Evolutionary conservation across 1,140 invertebrate genomes (phyloP).

Genomic region (Wasmannia auropunctata): DNA sequence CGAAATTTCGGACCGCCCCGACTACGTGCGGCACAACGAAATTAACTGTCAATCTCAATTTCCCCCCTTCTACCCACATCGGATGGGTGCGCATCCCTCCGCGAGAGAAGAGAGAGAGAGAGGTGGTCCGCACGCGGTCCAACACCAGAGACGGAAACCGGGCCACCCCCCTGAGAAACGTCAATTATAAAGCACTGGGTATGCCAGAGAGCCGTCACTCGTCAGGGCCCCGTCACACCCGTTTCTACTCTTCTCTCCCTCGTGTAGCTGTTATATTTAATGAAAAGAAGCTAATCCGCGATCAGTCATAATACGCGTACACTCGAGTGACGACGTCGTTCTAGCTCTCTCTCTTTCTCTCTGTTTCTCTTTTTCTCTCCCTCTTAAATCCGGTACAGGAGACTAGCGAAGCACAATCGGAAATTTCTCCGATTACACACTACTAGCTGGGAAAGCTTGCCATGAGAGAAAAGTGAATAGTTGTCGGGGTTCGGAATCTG

Average conservation of each 20-base stretch:
- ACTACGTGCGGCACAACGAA: slow-evolving; percentile 76
- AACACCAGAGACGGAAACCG: slow-evolving; percentile 34
- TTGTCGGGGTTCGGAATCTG: not conserved
- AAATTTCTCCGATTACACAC: not conserved
- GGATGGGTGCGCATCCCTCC: slow-evolving; percentile 38
- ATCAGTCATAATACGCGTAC: slow-evolving; percentile 75
- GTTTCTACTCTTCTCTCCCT: slow-evolving; percentile 41
- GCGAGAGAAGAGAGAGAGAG: slow-evolving; percentile 6
- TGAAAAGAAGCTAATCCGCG: slow-evolving; percentile 74
- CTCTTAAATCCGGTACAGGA: not conserved
- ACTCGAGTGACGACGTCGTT: slow-evolving; percentile 13
- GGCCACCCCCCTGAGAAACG: slow-evolving; percentile 59
- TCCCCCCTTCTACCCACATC: slow-evolving; percentile 19
- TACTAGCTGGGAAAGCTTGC: not conserved
- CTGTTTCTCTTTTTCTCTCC: not conserved
- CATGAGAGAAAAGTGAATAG: not conserved
- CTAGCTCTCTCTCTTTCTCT: slow-evolving; percentile 6
- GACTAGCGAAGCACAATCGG: not conserved
- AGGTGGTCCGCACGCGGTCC: not conserved
- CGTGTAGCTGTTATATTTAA: slow-evolving; percentile 69
- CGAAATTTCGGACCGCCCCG: slow-evolving; percentile 80
- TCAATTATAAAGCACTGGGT: slow-evolving; percentile 73
- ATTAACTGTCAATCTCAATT: slow-evolving; percentile 86
- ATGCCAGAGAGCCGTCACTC: slow-evolving; percentile 65
- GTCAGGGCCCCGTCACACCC: slow-evolving; percentile 64